A percentile compares a stretch with the other conserved stretches of the same genome.
phyloP scores from a whole-genome alignment of 2,888 invertebrate species.

The Villa cingulata region DNA sequence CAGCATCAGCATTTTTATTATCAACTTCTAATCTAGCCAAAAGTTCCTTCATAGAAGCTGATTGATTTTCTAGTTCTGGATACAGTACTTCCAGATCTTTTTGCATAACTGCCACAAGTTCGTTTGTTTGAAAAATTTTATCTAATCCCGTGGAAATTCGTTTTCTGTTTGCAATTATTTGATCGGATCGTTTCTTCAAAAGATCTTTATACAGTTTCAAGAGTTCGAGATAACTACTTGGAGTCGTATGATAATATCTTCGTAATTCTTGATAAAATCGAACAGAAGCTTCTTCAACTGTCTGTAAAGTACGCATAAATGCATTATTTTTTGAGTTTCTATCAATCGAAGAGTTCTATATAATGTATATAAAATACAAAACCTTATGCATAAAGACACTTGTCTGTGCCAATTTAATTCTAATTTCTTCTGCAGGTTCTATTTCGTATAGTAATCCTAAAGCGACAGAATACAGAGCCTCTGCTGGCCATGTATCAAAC shows the following conservation, averaged over 20 bases:
- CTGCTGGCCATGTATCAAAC: constrained; percentile 85
- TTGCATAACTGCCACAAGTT: constrained; percentile 56
- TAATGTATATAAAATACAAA: too few relatives aligned
- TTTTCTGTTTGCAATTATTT: constrained; percentile 47
- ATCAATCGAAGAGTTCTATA: too few relatives aligned
- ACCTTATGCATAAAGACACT: constrained; percentile 62
- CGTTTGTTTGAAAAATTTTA: constrained; percentile 33
- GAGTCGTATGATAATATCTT: constrained; percentile 78
- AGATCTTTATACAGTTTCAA: constrained; percentile 63
- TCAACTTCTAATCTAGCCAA: constrained; percentile 65
- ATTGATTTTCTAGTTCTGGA: constrained; percentile 65
- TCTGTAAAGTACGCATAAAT: too few relatives aligned
- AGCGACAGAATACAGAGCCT: constrained; percentile 74
- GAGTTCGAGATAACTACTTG: constrained; percentile 78
- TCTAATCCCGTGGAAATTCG: constrained; percentile 62
- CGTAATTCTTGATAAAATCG: constrained; percentile 69
- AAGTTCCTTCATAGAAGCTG: constrained; percentile 58
- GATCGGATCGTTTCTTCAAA: constrained; percentile 56
- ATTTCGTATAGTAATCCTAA: constrained; percentile 51
- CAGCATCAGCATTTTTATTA: constrained; percentile 67
- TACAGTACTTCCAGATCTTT: constrained; percentile 66
- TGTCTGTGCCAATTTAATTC: constrained; percentile 43
- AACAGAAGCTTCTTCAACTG: constrained; percentile 65
- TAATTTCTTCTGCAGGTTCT: constrained; percentile 39
- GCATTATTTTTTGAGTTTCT: too few relatives aligned